phyloP scores from a whole-genome alignment of 2,113 vertebrate species.

The Nicator chloris region DNA sequence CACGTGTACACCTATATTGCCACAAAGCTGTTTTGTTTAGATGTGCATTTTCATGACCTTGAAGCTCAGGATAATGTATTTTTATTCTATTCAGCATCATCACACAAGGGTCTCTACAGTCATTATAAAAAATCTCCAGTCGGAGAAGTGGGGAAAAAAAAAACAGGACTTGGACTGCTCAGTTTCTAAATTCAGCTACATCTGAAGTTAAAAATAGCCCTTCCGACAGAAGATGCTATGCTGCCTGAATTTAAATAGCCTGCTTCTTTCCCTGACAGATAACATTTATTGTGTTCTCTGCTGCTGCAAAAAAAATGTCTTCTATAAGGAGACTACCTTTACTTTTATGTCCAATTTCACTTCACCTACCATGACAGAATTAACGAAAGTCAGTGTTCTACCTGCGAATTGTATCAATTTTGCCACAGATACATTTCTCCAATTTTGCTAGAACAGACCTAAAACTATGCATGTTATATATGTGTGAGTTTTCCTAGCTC shows the following conservation, averaged over 20 bases:
- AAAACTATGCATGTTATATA: neutral
- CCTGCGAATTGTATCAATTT: neutral
- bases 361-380: neutral
- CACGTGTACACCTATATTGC: neutral
- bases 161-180: slow-evolving; percentile 78
- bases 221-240: slow-evolving; percentile 72
- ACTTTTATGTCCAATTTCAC: neutral
- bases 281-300: slow-evolving; percentile 64
- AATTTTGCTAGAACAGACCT: neutral
- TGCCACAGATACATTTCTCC: neutral
- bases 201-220: slow-evolving; percentile 87
- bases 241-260: slow-evolving; percentile 79
- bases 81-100: slow-evolving; percentile 42
- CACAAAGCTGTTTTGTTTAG: neutral
- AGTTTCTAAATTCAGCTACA: slow-evolving; percentile 87
- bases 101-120: slow-evolving; percentile 44
- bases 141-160: slow-evolving; percentile 55
- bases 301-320: neutral
- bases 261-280: slow-evolving; percentile 64
- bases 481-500: neutral
- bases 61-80: slow-evolving; percentile 23
- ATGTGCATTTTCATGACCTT: slow-evolving; percentile 33
- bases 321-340: slow-evolving; percentile 11
- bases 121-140: slow-evolving; percentile 70
- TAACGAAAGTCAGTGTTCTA: neutral